phyloP scores from a whole-genome alignment of 2,113 vertebrate genomes.

The Argyrosomus japonicus region DNA sequence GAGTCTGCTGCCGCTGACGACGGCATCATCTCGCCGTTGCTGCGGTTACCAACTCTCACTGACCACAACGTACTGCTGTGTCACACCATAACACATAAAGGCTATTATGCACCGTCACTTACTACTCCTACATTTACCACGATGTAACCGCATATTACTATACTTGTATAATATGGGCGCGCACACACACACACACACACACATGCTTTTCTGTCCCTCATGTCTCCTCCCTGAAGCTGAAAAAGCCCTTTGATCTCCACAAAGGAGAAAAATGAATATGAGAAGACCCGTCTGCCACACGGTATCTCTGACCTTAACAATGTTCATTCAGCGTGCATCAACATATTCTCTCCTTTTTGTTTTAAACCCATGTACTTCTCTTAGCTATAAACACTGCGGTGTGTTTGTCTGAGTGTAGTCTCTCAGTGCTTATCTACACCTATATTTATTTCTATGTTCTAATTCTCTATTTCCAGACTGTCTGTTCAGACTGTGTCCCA shows the following conservation, averaged over 20 bases:
- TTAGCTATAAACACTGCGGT: not conserved
- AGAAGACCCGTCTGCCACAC: constrained; percentile 26
- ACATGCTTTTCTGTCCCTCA: not conserved
- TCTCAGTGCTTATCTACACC: not conserved
- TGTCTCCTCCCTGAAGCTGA: constrained; percentile 10
- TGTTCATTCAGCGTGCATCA: not conserved
- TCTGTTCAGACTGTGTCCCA: constrained; percentile 97
- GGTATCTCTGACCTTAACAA: not conserved
- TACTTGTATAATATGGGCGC: not conserved
- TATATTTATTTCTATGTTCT: constrained; percentile 1
- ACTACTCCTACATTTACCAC: not conserved
- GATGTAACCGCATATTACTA: constrained; percentile 11
- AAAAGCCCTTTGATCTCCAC: constrained; percentile 55
- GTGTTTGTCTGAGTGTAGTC: not conserved
- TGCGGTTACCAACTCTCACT: constrained; percentile 14
- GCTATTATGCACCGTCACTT: not conserved
- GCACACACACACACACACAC: constrained; percentile 3
- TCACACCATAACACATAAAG: constrained; percentile 7
- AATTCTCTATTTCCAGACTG: constrained; percentile 86
- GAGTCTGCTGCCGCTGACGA: constrained; percentile 4
- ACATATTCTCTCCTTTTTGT: not conserved
- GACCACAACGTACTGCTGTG: not conserved
- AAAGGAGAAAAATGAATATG: constrained; percentile 48
- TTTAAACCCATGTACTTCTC: not conserved
- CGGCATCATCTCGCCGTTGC: constrained; percentile 20